Conservation (phyloP, 2,888 invertebrate genomes). For the Hirtodrosophila confusa region DNA sequence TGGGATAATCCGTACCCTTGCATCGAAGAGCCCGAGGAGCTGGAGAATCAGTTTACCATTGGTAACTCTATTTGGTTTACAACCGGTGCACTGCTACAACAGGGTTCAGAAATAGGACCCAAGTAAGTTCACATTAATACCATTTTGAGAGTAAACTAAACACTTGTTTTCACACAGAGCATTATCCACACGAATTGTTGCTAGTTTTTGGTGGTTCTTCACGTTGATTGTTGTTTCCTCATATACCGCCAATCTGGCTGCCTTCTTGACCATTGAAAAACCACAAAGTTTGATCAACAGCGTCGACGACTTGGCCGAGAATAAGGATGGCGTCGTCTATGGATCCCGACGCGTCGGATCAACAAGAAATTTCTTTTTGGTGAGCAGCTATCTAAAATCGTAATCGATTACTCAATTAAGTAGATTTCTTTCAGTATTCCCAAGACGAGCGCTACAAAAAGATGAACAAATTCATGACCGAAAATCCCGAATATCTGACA, state of each 20-base stretch:
- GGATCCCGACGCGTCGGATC: constrained; percentile 93
- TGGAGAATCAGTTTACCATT: constrained; percentile 93
- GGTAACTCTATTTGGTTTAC: constrained; percentile 95
- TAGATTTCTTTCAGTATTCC: constrained; percentile 86
- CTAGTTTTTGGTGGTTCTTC: constrained; percentile 95
- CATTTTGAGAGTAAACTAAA: not conserved
- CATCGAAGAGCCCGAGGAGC: constrained; percentile 91
- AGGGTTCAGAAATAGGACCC: constrained; percentile 94
- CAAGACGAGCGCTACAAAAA: constrained; percentile 89
- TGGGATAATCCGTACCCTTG: constrained; percentile 95
- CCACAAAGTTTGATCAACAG: constrained; percentile 89
- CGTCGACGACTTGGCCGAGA: constrained; percentile 91
- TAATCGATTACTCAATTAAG: not conserved
- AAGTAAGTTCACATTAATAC: constrained; percentile 86
- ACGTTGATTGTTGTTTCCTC: constrained; percentile 91
- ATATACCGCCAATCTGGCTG: constrained; percentile 96
- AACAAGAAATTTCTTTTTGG: constrained; percentile 94
- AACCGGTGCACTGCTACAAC: constrained; percentile 93
- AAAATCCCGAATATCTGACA: constrained; percentile 86
- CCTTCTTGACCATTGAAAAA: constrained; percentile 93
- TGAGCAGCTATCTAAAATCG: constrained; percentile 79
- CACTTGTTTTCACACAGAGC: constrained; percentile 86
- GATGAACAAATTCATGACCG: constrained; percentile 92
- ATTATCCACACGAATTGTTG: constrained; percentile 93
- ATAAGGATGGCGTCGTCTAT: constrained; percentile 91